Evolutionary conservation across 2,797 vertebrate species (phyloP).

Genomic region (Leucoraja ocellata): DNA sequence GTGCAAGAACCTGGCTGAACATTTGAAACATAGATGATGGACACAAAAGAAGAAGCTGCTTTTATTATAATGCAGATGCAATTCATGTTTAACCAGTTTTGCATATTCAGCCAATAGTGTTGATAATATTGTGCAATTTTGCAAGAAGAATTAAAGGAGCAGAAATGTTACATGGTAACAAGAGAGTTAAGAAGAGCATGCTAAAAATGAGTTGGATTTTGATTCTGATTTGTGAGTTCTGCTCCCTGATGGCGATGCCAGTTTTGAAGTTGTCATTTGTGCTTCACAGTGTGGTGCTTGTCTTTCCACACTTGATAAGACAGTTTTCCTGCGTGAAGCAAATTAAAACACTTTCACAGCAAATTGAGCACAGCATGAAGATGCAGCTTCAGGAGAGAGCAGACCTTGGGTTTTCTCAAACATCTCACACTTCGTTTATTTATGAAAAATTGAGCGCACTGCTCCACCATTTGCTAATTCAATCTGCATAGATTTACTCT

Average conservation of each 20-base stretch:
- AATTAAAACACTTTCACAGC: constrained; percentile 33
- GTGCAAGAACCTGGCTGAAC: too few relatives aligned
- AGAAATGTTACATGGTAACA: background rate
- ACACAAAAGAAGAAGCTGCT: background rate
- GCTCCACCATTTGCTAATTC: background rate
- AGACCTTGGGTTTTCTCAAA: constrained; percentile 14
- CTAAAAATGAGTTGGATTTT: background rate
- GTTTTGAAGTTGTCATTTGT: constrained; percentile 34
- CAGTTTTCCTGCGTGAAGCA: constrained; percentile 38
- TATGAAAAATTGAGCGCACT: constrained; percentile 1
- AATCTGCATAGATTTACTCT: background rate
- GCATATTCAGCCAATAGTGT: background rate
- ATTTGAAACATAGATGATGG: too few relatives aligned
- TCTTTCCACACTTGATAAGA: constrained; percentile 16
- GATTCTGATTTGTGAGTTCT: background rate
- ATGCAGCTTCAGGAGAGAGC: background rate
- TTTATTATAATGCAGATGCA: background rate
- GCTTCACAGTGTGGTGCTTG: constrained; percentile 18
- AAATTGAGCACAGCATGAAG: constrained; percentile 32
- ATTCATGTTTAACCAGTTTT: background rate
- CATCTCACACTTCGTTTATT: background rate
- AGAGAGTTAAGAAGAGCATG: background rate
- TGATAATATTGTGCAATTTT: background rate
- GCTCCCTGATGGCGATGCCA: background rate
- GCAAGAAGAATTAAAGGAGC: background rate